These are phyloP conservation scores for Sebastes jordani DNA, from an alignment of 2,797 vertebrate species.

Conservation along the genomic window DNA sequence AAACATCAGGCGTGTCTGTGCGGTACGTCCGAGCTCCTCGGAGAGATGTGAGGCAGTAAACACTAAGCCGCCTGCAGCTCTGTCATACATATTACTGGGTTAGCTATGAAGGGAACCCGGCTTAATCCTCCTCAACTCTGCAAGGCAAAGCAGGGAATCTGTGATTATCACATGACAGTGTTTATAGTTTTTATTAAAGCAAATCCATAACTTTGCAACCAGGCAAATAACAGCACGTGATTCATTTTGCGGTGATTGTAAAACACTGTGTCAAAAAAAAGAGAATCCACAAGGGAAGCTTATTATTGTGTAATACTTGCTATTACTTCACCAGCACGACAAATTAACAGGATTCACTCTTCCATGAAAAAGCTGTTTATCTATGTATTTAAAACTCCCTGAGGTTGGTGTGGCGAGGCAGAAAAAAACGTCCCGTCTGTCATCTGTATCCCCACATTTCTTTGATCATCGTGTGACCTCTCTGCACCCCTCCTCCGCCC, in stretches of 20 bases:
- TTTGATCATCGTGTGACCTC: conserved; percentile 56
- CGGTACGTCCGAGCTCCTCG: conserved; percentile 37
- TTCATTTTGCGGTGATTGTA: conserved; percentile 34
- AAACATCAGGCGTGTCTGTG: conserved; percentile 43
- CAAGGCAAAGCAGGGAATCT: conserved; percentile 51
- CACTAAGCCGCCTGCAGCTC: conserved; percentile 70
- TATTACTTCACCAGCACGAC: conserved; percentile 34
- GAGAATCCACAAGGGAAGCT: conserved; percentile 24
- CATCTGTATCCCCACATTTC: conserved; percentile 17
- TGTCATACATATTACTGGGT: conserved; percentile 75
- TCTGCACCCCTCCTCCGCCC: neutral
- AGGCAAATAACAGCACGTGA: conserved; percentile 10
- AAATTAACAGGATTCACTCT: conserved; percentile 64
- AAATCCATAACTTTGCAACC: conserved; percentile 41
- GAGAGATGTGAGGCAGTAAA: conserved; percentile 69
- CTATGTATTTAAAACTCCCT: conserved; percentile 27
- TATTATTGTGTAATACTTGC: conserved; percentile 49
- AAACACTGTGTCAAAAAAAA: conserved; percentile 1
- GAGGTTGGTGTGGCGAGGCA: conserved; percentile 6
- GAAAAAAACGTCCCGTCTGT: conserved; percentile 26
- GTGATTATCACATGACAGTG: conserved; percentile 58
- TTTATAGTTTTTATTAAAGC: conserved; percentile 57
- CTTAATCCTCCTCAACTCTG: conserved; percentile 75
- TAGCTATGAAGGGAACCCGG: conserved; percentile 57
- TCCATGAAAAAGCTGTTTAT: conserved; percentile 62